A percentile compares a stretch with the other conserved stretches of the same genome.
Evolutionary conservation across 2,113 vertebrate species (phyloP).

Genomic region (Tragelaphus imberbis): DNA sequence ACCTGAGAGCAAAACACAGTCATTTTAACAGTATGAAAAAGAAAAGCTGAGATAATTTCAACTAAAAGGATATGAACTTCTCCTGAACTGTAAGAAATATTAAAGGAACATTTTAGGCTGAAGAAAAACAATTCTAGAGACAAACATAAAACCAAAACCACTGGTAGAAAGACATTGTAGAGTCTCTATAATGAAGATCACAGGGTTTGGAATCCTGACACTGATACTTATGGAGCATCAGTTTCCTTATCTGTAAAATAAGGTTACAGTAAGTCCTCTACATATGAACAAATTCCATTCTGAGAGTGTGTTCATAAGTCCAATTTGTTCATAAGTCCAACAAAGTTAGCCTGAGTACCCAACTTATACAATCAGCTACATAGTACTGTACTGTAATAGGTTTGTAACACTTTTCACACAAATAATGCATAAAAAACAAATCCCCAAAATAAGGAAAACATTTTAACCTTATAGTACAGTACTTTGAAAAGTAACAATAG

Average conservation of each 20-base stretch:
- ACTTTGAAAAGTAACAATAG: not conserved
- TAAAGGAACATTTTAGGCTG: not conserved
- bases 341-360: not conserved
- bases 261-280: not conserved
- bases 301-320: not conserved
- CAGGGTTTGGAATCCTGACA: not conserved
- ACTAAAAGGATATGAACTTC: not conserved
- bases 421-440: not conserved
- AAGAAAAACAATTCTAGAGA: not conserved
- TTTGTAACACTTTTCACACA: not conserved
- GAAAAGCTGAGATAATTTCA: not conserved
- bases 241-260: not conserved
- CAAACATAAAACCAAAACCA: not conserved
- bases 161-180: not conserved
- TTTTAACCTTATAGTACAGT: not conserved
- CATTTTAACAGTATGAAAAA: not conserved
- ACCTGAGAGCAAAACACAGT: not conserved
- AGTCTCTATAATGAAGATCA: not conserved
- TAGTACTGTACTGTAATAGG: not conserved
- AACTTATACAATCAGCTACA: not conserved
- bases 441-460: not conserved
- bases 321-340: not conserved
- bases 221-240: not conserved
- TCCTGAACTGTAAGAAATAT: not conserved
- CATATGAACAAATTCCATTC: not conserved